Evolutionary conservation across 2,888 invertebrate genomes (phyloP), one percentile per base, ranked within the genome.

Genomic region (Subacronicta megacephala): DNA sequence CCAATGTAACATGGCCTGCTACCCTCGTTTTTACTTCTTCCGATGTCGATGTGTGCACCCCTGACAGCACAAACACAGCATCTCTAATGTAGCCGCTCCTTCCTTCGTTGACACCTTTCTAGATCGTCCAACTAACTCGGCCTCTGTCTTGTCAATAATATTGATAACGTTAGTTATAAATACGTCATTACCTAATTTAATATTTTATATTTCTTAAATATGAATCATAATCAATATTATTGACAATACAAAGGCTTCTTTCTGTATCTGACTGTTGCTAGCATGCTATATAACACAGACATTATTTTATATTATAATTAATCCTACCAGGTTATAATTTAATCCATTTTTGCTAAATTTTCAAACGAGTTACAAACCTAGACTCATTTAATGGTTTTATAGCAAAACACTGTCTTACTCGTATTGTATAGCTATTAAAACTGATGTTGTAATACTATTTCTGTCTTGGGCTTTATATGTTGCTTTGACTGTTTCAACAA

Each of bases 101-200:
- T 92, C 90, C 92, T 94, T 90, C 93, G 90, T 92, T 90, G 88
- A 91, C 90, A 90, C 90, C 92, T 93, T 93, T 93, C 83, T 92
- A 93, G 93, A 91, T 93, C 94, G 93, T 94, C 93, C 93, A 92
- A 92, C 90, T 90, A 87, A 82, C 58, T 68, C 81, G 82, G 88
- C 86, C 87, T 84, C 85, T 84, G 81, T 80, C 80, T 87, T 87
- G 88, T 89, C 88, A 84, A 81, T 76, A 62, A 65, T 67, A 52
- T 72, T 62, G 59, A 29, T 60, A 17, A 45, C 33, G 53, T 36
- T 2, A 26, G 7, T 6, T 26, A 5, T n/a, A n/a, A 5, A n/a
- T n/a, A 31, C 31, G 5, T 31, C n/a, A 31, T 31, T 31, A n/a
- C n/a, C 31, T 31, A 5, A 31, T 31, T 26, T 9, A 26, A 4